phyloP scores from a whole-genome alignment of 2,888 invertebrate species.

The Spodoptera littoralis region DNA sequence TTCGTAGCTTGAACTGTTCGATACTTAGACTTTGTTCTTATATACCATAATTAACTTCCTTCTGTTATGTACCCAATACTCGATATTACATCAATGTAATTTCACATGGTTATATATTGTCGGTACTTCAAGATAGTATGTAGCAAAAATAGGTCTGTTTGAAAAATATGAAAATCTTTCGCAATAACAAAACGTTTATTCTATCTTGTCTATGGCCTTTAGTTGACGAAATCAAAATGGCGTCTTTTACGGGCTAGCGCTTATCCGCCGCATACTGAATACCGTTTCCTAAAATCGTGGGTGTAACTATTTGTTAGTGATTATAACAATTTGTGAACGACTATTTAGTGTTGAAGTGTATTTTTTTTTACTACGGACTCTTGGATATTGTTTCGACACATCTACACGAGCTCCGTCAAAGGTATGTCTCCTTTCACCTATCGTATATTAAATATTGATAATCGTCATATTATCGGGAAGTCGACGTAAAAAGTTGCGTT shows the following conservation, averaged over 20 bases:
- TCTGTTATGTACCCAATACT: no score
- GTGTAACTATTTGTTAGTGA: constrained; percentile 75
- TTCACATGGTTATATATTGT: no score
- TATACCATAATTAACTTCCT: no score
- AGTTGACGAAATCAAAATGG: constrained; percentile 89
- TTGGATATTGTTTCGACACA: constrained; percentile 63
- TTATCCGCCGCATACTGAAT: constrained; percentile 82
- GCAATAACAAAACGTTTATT: constrained; percentile 58
- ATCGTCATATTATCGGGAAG: constrained; percentile 64
- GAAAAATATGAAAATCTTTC: neutral
- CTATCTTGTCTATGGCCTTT: constrained; percentile 77
- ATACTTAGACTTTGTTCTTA: no score
- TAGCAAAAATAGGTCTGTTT: no score
- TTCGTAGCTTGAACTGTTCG: neutral
- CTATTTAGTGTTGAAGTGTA: constrained; percentile 72
- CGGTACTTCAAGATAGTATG: no score
- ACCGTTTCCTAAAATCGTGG: constrained; percentile 71
- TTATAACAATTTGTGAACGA: constrained; percentile 78
- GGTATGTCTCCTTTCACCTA: constrained; percentile 88
- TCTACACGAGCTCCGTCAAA: constrained; percentile 64
- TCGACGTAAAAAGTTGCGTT: constrained; percentile 32
- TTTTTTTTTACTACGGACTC: constrained; percentile 61
- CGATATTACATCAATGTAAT: no score
- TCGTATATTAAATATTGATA: constrained; percentile 75
- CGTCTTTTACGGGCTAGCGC: constrained; percentile 85